A percentile compares a stretch with the other conserved stretches of the same genome.
Evolutionary conservation across 1,140 invertebrate genomes (phyloP).

Genomic region (Pseudomyrmex pallidus): DNA sequence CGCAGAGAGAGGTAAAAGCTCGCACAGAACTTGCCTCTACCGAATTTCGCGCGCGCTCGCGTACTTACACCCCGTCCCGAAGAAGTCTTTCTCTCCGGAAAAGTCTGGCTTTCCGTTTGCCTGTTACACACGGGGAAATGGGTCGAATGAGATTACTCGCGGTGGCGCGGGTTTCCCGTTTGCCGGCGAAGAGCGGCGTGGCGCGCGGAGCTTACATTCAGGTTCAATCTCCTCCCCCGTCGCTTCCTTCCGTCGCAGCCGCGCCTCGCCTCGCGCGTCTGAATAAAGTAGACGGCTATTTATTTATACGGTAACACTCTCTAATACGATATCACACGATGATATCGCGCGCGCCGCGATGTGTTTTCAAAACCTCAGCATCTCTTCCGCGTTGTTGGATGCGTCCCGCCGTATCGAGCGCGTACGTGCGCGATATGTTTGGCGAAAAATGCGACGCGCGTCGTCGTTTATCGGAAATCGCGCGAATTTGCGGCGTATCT

Average conservation of each 20-base stretch:
- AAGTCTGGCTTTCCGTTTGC: constrained; percentile 61
- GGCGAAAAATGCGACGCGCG: neutral
- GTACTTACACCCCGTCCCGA: constrained; percentile 18
- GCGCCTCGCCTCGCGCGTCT: constrained; percentile 13
- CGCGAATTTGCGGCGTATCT: neutral
- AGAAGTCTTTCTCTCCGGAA: constrained; percentile 62
- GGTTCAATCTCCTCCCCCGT: constrained; percentile 40
- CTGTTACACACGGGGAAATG: constrained; percentile 69
- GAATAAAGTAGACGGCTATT: constrained; percentile 60
- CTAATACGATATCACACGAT: constrained; percentile 40
- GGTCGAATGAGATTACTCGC: constrained; percentile 59
- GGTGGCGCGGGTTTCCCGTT: constrained; percentile 53
- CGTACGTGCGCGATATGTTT: neutral
- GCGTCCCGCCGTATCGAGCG: neutral
- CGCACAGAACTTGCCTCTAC: constrained; percentile 29
- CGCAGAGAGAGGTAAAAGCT: neutral
- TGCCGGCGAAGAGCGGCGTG: constrained; percentile 34
- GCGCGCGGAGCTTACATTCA: constrained; percentile 36
- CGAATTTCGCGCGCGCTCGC: constrained; percentile 44
- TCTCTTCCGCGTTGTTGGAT: constrained; percentile 7
- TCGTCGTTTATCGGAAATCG: constrained; percentile 1
- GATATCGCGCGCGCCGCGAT: neutral
- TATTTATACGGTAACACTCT: constrained; percentile 50
- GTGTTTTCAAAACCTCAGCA: constrained; percentile 38
- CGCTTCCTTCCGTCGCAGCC: constrained; percentile 9